phyloP scores from a whole-genome alignment of 2,113 vertebrate species.

The Chionodraco myersi region DNA sequence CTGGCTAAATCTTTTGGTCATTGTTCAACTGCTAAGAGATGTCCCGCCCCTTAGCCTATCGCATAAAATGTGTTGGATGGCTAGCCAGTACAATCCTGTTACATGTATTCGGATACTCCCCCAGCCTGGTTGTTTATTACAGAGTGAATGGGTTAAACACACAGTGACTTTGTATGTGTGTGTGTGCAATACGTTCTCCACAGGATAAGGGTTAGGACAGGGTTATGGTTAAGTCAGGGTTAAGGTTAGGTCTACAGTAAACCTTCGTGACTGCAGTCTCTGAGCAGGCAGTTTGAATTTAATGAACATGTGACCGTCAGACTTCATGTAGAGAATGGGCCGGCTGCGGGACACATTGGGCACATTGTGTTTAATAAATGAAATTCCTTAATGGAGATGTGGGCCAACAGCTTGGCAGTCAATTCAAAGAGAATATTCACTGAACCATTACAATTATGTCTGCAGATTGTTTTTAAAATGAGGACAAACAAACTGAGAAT shows the following conservation, averaged over 20 bases:
- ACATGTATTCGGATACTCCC: no score
- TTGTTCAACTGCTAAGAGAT: no score
- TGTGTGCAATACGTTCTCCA: no score
- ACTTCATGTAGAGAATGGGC: conserved; percentile 6
- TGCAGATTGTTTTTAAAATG: conserved; percentile 19
- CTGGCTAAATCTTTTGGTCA: no score
- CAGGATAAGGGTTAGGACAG: no score
- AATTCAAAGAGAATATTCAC: conserved; percentile 38
- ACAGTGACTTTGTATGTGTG: background rate
- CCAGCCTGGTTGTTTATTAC: background rate
- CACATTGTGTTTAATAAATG: conserved; percentile 61
- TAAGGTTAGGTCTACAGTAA: no score
- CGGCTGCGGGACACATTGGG: conserved; percentile 51
- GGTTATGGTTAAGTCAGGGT: no score
- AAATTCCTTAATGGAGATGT: conserved; percentile 47
- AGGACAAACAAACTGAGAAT: conserved; percentile 5
- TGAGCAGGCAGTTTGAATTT: conserved; percentile 9
- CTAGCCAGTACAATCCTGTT: no score
- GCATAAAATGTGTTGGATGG: no score
- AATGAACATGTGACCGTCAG: conserved; percentile 42
- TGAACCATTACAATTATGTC: conserved; percentile 1
- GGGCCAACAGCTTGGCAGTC: conserved; percentile 39
- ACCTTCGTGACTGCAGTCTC: background rate
- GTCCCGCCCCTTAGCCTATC: no score
- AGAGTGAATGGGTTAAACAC: background rate